Evolutionary conservation across 2,797 vertebrate species (phyloP).

Genomic region (Pangasius krempfi): DNA sequence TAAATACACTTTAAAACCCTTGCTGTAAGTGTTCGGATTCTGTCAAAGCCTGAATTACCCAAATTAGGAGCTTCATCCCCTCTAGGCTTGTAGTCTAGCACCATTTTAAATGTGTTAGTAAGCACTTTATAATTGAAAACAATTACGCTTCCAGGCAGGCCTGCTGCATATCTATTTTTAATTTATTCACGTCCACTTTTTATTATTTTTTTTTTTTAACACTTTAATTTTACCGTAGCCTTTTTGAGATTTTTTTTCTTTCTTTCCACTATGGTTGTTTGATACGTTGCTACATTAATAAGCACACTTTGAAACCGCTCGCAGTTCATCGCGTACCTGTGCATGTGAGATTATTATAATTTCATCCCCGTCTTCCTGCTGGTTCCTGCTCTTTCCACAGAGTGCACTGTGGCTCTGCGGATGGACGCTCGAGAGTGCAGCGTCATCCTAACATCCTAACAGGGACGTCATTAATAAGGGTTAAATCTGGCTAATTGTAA

Average conservation of each 20-base stretch:
- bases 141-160: conserved; percentile 31
- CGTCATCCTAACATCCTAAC: conserved; percentile 33
- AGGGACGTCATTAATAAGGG: conserved; percentile 61
- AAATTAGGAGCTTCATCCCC: conserved; percentile 37
- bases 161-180: conserved; percentile 29
- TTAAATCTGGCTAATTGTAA: conserved; percentile 67
- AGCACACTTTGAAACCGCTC: background rate
- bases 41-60: conserved; percentile 27
- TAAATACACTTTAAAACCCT: conserved; percentile 35
- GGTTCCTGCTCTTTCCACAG: conserved; percentile 36
- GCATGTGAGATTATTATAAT: conserved; percentile 57
- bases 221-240: conserved; percentile 1
- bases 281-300: background rate
- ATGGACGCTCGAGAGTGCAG: conserved; percentile 10
- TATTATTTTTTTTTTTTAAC: conserved; percentile 14
- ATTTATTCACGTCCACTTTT: conserved; percentile 22
- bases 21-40: conserved; percentile 25
- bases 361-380: conserved; percentile 61
- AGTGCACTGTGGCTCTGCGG: conserved; percentile 26
- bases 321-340: background rate
- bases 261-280: background rate
- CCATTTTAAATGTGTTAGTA: conserved; percentile 35
- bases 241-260: background rate
- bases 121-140: conserved; percentile 40
- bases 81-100: conserved; percentile 28